Percentiles rank a stretch among this genome's conserved stretches.
phyloP scores from a whole-genome alignment of 2,113 vertebrate species.

The Sturnus vulgaris region DNA sequence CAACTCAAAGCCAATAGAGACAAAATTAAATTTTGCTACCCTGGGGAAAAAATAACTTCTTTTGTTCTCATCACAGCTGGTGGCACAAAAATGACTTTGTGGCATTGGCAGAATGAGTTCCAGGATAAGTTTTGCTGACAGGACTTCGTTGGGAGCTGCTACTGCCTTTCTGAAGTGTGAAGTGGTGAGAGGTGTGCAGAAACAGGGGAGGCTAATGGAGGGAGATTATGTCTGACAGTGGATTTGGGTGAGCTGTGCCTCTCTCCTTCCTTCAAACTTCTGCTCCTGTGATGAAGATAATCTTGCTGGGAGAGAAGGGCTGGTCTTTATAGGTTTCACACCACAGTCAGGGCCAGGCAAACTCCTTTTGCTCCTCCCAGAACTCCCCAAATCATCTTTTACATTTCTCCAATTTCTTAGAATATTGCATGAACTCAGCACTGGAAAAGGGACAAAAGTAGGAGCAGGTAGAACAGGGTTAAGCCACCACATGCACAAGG shows the following conservation, averaged over 20 bases:
- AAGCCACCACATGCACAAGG: background rate
- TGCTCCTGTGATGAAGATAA: background rate
- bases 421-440: background rate
- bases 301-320: background rate
- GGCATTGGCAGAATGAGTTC: background rate
- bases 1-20: slow-evolving; percentile 33
- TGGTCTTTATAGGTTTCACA: background rate
- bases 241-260: background rate
- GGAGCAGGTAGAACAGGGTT: background rate
- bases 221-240: background rate
- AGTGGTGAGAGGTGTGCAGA: background rate
- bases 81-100: background rate
- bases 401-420: background rate
- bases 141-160: background rate
- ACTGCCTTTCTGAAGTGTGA: background rate
- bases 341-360: background rate
- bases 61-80: background rate
- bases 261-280: background rate
- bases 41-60: background rate
- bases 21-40: slow-evolving; percentile 55
- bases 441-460: background rate
- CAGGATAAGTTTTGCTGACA: background rate
- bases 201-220: background rate
- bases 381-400: background rate
- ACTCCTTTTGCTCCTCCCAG: background rate